These are phyloP conservation scores for Saccopteryx leptura DNA, from an alignment of 2,113 vertebrate species.

Conservation along the genomic window DNA sequence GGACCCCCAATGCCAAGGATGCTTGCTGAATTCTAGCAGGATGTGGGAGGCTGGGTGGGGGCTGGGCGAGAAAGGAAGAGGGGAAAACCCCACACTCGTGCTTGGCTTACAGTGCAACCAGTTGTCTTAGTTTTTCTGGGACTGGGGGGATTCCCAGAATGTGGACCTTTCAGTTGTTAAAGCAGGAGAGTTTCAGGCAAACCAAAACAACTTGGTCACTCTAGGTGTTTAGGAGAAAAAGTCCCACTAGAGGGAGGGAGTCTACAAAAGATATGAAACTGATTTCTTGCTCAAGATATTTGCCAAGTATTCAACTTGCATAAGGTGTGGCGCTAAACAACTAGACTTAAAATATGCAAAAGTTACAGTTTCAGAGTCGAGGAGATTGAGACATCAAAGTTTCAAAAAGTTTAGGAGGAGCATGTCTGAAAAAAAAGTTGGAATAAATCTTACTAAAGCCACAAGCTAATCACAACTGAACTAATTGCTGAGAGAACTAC, in stretches of 20 bases:
- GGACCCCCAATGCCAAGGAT: background rate
- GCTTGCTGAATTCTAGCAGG: background rate
- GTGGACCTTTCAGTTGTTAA: conserved; percentile 12
- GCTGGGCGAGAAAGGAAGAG: background rate
- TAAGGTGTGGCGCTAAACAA: background rate
- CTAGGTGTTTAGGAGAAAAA: background rate
- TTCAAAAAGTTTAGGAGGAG: background rate
- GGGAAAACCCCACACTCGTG: background rate
- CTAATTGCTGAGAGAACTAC: background rate
- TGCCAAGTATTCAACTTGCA: background rate
- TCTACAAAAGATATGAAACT: background rate
- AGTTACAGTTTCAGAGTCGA: background rate
- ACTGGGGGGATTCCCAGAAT: background rate
- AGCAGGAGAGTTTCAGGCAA: background rate
- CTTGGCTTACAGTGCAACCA: background rate
- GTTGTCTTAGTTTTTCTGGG: background rate
- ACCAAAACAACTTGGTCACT: background rate
- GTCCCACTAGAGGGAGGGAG: accelerated
- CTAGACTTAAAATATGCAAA: background rate
- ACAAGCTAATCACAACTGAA: background rate
- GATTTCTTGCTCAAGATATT: background rate
- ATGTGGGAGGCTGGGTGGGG: background rate
- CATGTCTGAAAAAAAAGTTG: background rate
- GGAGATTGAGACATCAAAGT: background rate
- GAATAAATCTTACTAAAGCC: background rate